phyloP scores from a whole-genome alignment of 1,140 invertebrate genomes.

The Lucilia cuprina region DNA sequence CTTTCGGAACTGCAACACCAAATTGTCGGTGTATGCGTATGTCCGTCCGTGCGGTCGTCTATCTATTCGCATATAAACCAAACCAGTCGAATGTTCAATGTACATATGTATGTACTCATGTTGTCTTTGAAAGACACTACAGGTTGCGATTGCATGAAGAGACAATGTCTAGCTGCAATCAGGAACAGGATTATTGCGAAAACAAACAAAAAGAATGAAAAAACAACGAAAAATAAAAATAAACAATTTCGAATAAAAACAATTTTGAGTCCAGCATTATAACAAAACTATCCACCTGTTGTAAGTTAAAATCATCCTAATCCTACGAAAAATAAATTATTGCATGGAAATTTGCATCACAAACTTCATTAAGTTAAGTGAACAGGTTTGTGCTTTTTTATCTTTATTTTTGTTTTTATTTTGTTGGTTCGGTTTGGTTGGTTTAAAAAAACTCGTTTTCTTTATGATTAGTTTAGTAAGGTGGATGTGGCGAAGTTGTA shows the following conservation, averaged over 20 bases:
- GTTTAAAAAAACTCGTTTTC: not conserved
- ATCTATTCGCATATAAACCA: not conserved
- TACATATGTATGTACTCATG: not conserved
- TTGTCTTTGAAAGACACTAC: not conserved
- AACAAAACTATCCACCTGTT: not conserved
- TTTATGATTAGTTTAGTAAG: constrained; percentile 2
- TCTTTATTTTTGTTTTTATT: not conserved
- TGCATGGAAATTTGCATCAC: not conserved
- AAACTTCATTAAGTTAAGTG: constrained; percentile 3
- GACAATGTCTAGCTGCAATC: not conserved
- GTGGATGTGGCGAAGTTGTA: constrained; percentile 2
- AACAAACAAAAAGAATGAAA: not conserved
- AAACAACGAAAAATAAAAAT: not conserved
- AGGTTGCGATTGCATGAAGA: not conserved
- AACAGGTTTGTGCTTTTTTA: not conserved
- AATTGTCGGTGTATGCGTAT: not conserved
- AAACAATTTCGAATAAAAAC: not conserved
- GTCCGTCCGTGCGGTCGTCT: not conserved
- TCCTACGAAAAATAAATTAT: constrained; percentile 7
- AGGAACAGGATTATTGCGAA: not conserved
- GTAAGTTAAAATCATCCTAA: not conserved
- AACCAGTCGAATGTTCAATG: not conserved
- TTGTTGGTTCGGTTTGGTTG: not conserved
- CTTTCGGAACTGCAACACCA: not conserved
- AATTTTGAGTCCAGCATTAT: not conserved